Percentiles rank a stretch among this genome's conserved stretches.
Evolutionary conservation across 1,140 invertebrate species (phyloP).

Genomic region (Pogonognathellus flavescens): DNA sequence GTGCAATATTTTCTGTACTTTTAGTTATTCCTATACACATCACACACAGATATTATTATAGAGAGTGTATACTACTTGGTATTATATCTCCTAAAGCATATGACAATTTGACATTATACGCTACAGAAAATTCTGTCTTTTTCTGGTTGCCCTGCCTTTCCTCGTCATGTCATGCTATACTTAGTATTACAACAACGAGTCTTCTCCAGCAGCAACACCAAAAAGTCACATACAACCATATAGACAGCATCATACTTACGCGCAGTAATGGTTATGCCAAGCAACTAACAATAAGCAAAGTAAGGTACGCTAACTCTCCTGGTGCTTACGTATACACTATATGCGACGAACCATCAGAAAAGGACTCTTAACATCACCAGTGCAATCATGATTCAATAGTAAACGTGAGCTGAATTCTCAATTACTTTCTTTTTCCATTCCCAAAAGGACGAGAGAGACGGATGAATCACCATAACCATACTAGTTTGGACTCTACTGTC

Average conservation of each 20-base stretch:
- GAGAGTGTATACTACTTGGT: background rate
- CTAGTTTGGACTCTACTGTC: background rate
- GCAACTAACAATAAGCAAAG: constrained; percentile 15
- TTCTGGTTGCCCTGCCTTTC: constrained; percentile 3
- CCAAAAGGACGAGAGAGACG: constrained; percentile 39
- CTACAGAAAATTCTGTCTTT: background rate
- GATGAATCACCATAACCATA: constrained; percentile 51
- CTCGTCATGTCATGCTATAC: background rate
- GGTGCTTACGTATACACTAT: too few species aligned
- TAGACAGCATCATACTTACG: background rate
- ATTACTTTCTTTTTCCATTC: constrained; percentile 55
- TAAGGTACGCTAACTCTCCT: background rate
- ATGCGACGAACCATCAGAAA: background rate
- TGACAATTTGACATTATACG: too few species aligned
- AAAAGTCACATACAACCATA: too few species aligned
- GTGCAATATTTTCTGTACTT: background rate
- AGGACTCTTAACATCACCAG: constrained; percentile 48
- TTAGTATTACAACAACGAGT: too few species aligned
- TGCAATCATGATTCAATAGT: constrained; percentile 63
- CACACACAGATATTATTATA: background rate
- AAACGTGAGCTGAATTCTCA: constrained; percentile 58
- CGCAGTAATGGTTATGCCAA: constrained; percentile 29
- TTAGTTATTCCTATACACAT: background rate
- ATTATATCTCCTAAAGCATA: too few species aligned
- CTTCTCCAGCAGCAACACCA: too few species aligned